phyloP scores from a whole-genome alignment of 2,888 invertebrate species.

The Tubulanus polymorphus region DNA sequence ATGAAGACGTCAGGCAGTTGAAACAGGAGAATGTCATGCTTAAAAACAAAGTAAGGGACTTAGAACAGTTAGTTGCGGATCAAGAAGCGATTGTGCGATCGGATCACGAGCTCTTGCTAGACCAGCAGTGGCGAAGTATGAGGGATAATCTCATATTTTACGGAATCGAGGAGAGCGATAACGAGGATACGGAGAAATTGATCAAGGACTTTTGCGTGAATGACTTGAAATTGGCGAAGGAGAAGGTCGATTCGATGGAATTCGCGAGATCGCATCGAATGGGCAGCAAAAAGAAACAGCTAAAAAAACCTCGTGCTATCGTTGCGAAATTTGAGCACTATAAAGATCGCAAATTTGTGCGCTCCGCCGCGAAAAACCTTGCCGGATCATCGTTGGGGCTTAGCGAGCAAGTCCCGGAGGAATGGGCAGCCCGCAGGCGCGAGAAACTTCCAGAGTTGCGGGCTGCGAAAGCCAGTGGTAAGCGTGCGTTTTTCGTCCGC shows the following conservation, averaged over 20 bases:
- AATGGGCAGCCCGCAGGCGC: neutral
- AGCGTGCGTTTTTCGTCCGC: neutral
- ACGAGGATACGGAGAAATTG: neutral
- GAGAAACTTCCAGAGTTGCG: neutral
- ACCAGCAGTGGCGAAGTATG: neutral
- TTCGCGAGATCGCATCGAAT: neutral
- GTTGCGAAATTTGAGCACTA: neutral
- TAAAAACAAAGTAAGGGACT: too few relatives aligned
- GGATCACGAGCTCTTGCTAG: neutral
- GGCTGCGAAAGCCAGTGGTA: neutral
- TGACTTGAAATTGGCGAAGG: neutral
- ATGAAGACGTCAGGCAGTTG: too few relatives aligned
- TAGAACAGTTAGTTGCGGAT: too few relatives aligned
- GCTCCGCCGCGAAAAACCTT: neutral
- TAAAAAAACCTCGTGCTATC: neutral
- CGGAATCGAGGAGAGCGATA: neutral
- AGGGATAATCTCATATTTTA: neutral
- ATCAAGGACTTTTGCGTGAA: neutral
- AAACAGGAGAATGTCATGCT: too few relatives aligned
- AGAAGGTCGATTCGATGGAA: neutral
- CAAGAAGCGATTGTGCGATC: too few relatives aligned
- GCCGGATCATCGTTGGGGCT: neutral
- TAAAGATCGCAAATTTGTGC: neutral
- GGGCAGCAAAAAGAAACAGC: neutral
- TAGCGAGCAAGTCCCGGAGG: neutral